Evolutionary conservation across 1,140 invertebrate genomes (phyloP).

Genomic region (Cotesia vestalis): DNA sequence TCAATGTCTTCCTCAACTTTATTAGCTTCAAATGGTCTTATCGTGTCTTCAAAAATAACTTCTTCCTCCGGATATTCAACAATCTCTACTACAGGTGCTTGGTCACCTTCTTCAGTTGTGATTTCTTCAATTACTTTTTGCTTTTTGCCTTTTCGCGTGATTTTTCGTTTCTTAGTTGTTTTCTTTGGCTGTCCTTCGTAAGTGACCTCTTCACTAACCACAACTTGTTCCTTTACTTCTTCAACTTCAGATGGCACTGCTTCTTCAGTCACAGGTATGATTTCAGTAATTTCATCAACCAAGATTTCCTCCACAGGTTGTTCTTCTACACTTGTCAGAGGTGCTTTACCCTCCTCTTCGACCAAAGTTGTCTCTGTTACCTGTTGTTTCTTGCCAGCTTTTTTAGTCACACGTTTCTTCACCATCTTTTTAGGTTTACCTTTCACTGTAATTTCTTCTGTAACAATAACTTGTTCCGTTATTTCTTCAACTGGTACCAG

Average conservation of each 20-base stretch:
- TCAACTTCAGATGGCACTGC: constrained; percentile 30
- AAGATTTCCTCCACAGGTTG: constrained; percentile 41
- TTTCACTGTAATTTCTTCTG: constrained; percentile 48
- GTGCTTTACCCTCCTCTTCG: constrained; percentile 60
- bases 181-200: constrained; percentile 36
- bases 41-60: constrained; percentile 38
- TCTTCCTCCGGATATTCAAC: constrained; percentile 34
- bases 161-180: constrained; percentile 43
- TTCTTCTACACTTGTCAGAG: constrained; percentile 54
- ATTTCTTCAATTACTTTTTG: constrained; percentile 64
- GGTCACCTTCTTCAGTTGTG: constrained; percentile 64
- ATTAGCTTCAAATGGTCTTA: constrained; percentile 39
- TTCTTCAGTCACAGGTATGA: constrained; percentile 27
- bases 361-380: constrained; percentile 56
- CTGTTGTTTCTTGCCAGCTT: constrained; percentile 12
- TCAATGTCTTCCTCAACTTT: constrained; percentile 56
- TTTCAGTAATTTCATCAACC: constrained; percentile 33
- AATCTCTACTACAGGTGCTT: constrained; percentile 38
- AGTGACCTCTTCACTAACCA: constrained; percentile 38
- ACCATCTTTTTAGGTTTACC: constrained; percentile 36
- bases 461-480: constrained; percentile 36
- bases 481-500: constrained; percentile 39
- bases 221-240: constrained; percentile 34
- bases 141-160: constrained; percentile 53
- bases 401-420: constrained; percentile 53